Evolutionary conservation across 2,888 invertebrate genomes (phyloP).

Genomic region (Dryococelus australis): DNA sequence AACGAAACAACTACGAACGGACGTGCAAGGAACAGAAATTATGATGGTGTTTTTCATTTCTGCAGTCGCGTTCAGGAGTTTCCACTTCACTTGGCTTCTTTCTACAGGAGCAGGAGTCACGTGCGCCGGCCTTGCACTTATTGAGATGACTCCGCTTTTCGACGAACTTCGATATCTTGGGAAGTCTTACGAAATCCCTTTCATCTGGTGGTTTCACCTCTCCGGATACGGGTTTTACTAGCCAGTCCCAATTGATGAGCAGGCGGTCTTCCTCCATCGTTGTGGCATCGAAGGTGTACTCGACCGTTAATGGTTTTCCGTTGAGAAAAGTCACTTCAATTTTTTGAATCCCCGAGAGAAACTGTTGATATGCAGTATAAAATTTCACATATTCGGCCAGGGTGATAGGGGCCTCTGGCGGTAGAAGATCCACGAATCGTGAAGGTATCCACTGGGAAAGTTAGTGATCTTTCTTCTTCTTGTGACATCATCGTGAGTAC

Average conservation of each 20-base stretch:
- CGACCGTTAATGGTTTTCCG: neutral
- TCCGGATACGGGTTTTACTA: neutral
- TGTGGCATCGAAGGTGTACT: neutral
- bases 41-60: neutral
- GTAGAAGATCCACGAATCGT: neutral
- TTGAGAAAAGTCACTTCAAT: neutral
- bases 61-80: neutral
- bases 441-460: neutral
- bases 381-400: neutral
- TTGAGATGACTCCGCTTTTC: neutral
- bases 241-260: neutral
- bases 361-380: neutral
- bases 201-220: neutral
- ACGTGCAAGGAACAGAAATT: neutral
- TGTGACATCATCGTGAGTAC: neutral
- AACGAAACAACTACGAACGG: neutral
- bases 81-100: neutral
- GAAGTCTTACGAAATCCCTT: neutral
- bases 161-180: neutral
- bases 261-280: neutral
- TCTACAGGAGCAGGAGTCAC: neutral
- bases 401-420: neutral
- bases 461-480: neutral
- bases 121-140: neutral
- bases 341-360: neutral